Evolutionary conservation across 2,888 invertebrate species (phyloP), one percentile per base, ranked within the genome.

Genomic region (Bedellia somnulentella): DNA sequence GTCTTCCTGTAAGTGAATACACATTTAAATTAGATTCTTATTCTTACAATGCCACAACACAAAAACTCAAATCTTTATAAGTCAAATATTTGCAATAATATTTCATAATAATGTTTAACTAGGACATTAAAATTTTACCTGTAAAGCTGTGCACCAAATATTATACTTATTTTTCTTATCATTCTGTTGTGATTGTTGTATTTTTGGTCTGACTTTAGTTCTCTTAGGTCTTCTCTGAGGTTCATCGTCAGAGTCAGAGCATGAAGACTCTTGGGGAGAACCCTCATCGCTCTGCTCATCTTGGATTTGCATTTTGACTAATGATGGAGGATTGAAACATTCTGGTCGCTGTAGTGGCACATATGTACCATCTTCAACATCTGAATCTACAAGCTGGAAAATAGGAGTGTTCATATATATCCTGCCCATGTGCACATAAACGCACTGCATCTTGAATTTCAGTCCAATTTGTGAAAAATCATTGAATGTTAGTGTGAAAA

Each of bases 111-210:
- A n/a, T n/a, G n/a, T n/a, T n/a, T n/a, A n/a, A n/a, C n/a, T n/a
- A n/a, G n/a, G n/a, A n/a, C n/a, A n/a, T n/a, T n/a, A n/a, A n/a
- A n/a, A n/a, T n/a, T 34, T 36, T 42, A 71, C 77, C 64, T 75
- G 61, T 38, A 82, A 52, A 14, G 80, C 68, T 36, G 78, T 79
- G 39, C 80, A 79, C 92, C 92, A 93, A 39, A 92, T 80, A 56
- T 87, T 87, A 48, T 89, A 90, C 56, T 86, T 86, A 33, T 83
- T 85, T 37, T 78, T 80, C 41, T 78, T 82, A 12, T 62, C 75
- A 1, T 68, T 42, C 10, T 68, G 66, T 9, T 51, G 30, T 29
- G 49, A 46, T 30, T 49, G 47, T 26, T 57, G 55, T 32, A 57
- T 48, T 28, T 53, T 48, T 23, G 57, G 71, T 3, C 64, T 57